Evolutionary conservation across 1,140 invertebrate genomes (phyloP), one percentile per base, ranked within the genome.

Genomic region (Wiebesia pumilae): DNA sequence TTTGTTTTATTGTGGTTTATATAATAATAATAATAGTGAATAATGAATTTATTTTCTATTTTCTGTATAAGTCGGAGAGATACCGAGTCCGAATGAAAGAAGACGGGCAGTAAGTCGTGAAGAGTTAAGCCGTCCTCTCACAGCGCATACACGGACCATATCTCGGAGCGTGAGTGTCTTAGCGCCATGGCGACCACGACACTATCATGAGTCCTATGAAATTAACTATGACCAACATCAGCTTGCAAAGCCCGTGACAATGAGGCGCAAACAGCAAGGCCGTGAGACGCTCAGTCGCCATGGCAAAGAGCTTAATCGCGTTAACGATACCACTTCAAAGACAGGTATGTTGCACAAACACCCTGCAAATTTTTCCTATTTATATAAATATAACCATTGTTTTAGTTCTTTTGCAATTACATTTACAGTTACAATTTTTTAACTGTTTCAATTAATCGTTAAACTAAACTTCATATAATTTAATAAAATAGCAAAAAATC

Each of bases 101-200:
- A 93, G 95, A 40, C 90, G 94, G 67, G 94, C 95, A 24, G 94
- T 94, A 9, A 97, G 96, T 69, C 94, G 96, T 9, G 97, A 97
- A 90, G 97, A 97, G 91, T 94, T 97, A 10, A 94, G 91, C 90
- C 93, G 93, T 88, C 94, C 94, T 0, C 88, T 96, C 33, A 94
- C 95, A 86, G 95, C 95, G 6, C 96, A 97, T 90, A 96, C 96
- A 33, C 95, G 95, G 85, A 97, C 96, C 30, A 95, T 97, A n/a
- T 97, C 97, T 1, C 95, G 97, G 65, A 97, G 97, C 51, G 97
- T 97, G 87, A 97, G 97, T 7, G 96, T 97, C 69, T 94, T 97
- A 86, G 96, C 97, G 0, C 97, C 97, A 1, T 98, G 97, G 97
- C 96, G 96, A 84, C 97, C 97, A 1, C 95, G 96, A 69, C 95